Conservation (phyloP, 2,888 invertebrate genomes). For the Drosophila borealis region DNA sequence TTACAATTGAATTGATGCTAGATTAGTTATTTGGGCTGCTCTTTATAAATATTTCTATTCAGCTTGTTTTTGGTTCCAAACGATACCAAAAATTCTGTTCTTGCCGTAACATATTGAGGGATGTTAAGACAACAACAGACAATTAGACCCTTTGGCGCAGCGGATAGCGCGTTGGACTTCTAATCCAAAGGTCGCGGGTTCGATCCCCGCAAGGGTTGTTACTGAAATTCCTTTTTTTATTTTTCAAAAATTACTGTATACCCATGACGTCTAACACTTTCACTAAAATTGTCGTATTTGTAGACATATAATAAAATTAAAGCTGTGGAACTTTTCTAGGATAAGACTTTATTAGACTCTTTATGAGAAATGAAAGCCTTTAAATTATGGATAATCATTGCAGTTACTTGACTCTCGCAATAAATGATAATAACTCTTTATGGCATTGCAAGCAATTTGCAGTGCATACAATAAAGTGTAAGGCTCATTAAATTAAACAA, state of each 20-base stretch:
- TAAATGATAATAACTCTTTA: neutral
- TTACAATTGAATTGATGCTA: slow-evolving; percentile 19
- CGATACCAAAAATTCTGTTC: slow-evolving; percentile 2
- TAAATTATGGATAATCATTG: too few relatives aligned
- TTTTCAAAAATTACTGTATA: neutral
- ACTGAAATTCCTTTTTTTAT: slow-evolving; percentile 57
- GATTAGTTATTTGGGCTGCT: slow-evolving; percentile 9
- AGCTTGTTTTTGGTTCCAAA: neutral
- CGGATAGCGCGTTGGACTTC: slow-evolving; percentile 85
- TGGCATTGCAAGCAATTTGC: neutral
- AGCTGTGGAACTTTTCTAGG: too few relatives aligned
- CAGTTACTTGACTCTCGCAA: neutral
- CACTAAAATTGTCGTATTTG: neutral
- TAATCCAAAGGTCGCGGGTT: slow-evolving; percentile 86
- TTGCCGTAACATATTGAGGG: slow-evolving; percentile 13
- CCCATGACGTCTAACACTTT: neutral
- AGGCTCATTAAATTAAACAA: slow-evolving; percentile 61
- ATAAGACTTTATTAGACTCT: too few relatives aligned
- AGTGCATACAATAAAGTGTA: slow-evolving; percentile 8
- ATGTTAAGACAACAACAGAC: slow-evolving; percentile 10
- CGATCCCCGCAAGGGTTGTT: slow-evolving; percentile 85
- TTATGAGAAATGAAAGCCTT: too few relatives aligned
- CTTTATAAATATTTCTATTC: neutral
- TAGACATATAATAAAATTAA: neutral
- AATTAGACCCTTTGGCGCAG: slow-evolving; percentile 84